phyloP scores from a whole-genome alignment of 1,140 invertebrate genomes.

The Lepidurus arcticus region DNA sequence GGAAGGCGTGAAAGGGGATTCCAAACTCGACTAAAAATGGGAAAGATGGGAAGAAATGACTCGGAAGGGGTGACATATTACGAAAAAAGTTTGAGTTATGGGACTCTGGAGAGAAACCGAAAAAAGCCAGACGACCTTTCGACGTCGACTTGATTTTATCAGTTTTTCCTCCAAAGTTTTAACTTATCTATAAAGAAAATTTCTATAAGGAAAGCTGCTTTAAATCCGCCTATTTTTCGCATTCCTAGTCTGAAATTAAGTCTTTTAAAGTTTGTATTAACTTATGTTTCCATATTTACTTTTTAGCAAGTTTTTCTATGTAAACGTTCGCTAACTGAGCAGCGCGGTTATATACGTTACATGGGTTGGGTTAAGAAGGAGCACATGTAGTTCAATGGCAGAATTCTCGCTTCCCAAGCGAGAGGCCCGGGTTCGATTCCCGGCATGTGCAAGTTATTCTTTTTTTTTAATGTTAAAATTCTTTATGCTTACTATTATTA shows the following conservation, averaged over 20 bases:
- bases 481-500: neutral
- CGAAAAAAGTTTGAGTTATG: conserved; percentile 3
- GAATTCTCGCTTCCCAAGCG: conserved; percentile 20
- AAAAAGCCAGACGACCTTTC: neutral
- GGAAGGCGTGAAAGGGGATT: conserved; percentile 14
- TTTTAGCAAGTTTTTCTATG: neutral
- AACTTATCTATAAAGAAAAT: too few species aligned
- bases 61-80: conserved; percentile 17
- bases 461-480: neutral
- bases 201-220: too few species aligned
- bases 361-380: neutral
- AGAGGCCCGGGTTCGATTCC: conserved; percentile 20
- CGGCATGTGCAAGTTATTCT: neutral
- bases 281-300: too few species aligned
- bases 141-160: too few species aligned
- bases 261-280: too few species aligned
- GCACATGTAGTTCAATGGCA: conserved; percentile 15
- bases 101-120: neutral
- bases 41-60: conserved; percentile 2
- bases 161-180: too few species aligned
- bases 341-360: neutral
- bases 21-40: neutral
- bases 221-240: too few species aligned
- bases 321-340: neutral
- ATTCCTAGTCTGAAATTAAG: too few species aligned